A percentile compares a stretch with the other conserved stretches of the same genome.
Conservation (phyloP, 2,797 vertebrate genomes). For the Paratrypauchen microcephalus region DNA sequence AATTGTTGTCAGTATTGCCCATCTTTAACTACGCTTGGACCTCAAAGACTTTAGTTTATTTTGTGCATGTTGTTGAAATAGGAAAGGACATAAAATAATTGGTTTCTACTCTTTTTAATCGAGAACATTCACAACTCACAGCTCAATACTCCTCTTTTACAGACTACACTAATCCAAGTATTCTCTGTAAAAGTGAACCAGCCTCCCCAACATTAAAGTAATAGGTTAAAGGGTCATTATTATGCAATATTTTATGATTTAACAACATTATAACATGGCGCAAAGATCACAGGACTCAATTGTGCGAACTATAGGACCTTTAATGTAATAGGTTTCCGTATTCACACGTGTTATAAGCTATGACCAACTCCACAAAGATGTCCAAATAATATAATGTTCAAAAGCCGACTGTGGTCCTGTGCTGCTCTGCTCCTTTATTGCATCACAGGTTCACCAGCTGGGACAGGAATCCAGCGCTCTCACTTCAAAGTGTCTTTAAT, state of each 20-base stretch:
- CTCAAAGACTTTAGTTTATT: neutral
- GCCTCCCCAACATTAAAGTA: neutral
- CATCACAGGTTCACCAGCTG: slow-evolving; percentile 59
- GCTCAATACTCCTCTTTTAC: no score
- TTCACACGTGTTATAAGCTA: neutral
- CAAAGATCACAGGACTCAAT: no score
- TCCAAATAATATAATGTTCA: slow-evolving; percentile 5
- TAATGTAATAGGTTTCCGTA: no score
- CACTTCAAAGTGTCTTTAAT: slow-evolving; percentile 44
- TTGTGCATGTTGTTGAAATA: neutral
- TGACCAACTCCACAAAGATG: neutral
- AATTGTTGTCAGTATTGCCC: no score
- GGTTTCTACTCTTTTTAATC: neutral
- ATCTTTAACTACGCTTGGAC: no score
- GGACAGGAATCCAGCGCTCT: slow-evolving; percentile 54
- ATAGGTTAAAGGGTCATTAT: no score
- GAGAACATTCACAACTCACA: no score
- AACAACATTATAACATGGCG: no score
- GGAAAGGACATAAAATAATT: neutral
- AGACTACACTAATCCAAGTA: neutral
- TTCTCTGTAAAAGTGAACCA: neutral
- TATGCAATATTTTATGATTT: no score
- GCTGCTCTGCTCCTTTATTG: slow-evolving; percentile 44
- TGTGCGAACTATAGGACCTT: no score
- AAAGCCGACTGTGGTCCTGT: slow-evolving; percentile 35